phyloP scores from a whole-genome alignment of 1,140 invertebrate species.

The Drosophila lowei region DNA sequence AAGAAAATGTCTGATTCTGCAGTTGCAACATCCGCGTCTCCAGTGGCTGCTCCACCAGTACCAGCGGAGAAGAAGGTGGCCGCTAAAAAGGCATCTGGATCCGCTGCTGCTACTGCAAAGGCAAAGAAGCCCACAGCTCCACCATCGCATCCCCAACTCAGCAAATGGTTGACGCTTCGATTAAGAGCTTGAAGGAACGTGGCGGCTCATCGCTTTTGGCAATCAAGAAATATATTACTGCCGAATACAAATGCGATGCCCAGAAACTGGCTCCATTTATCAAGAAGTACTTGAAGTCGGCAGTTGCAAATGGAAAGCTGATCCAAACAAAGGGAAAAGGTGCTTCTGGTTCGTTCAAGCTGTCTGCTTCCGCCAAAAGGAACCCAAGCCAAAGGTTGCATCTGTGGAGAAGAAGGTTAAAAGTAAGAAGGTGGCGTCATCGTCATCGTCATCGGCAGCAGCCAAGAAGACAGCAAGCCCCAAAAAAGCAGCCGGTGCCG shows the following conservation, averaged over 20 bases:
- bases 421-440: slow-evolving; percentile 17
- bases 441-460: neutral
- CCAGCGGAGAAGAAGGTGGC: slow-evolving; percentile 31
- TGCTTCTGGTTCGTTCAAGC: slow-evolving; percentile 86
- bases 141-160: too few species aligned
- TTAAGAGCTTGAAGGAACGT: slow-evolving; percentile 84
- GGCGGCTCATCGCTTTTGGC: slow-evolving; percentile 86
- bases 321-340: slow-evolving; percentile 87
- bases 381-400: slow-evolving; percentile 48
- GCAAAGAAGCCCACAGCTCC: too few species aligned
- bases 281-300: slow-evolving; percentile 85
- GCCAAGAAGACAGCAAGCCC: too few species aligned
- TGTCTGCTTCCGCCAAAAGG: too few species aligned
- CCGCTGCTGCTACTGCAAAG: too few species aligned
- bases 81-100: slow-evolving; percentile 20
- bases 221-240: slow-evolving; percentile 87
- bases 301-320: slow-evolving; percentile 84
- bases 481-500: too few species aligned
- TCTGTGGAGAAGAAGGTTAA: slow-evolving; percentile 30
- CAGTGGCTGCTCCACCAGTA: slow-evolving; percentile 27
- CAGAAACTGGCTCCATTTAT: slow-evolving; percentile 86
- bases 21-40: slow-evolving; percentile 36
- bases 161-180: slow-evolving; percentile 87
- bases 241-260: slow-evolving; percentile 85
- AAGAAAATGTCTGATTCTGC: slow-evolving; percentile 2